Evolutionary conservation across 1,140 invertebrate genomes (phyloP), one percentile per base, ranked within the genome.

Genomic region (Drosophila lacteicornis): DNA sequence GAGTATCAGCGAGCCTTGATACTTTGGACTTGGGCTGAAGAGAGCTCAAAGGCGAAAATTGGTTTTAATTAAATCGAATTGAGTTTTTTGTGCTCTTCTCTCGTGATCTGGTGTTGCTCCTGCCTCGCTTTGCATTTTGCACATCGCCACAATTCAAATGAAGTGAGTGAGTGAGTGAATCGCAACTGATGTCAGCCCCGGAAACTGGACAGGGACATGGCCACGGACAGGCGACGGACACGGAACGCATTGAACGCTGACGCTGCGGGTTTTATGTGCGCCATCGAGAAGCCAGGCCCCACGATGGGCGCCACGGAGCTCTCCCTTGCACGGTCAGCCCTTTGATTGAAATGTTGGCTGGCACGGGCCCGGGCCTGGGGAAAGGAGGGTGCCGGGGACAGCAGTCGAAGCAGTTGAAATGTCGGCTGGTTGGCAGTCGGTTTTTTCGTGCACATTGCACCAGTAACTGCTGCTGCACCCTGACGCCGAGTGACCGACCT

Each of bases 41-140:
- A 69, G 55, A 75, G 65, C 68, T 79, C 66, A 81, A 78, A 91
- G 68, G 86, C 75, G 78, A 87, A 91, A 91, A 91, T 91, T 91
- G 83, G 80, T 91, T 91, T 91, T 91, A 91, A 91, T 91, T 91
- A 91, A 91, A 91, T 91, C 83, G 83, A 87, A 91, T 91, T 87
- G 80, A 77, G 69, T 77, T 86, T 87, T 82, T 83, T 86, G 30
- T 71, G 47, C 15, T 58, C 38, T 17, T 49, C 46, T 30, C 62
- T 36, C 40, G 47, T 15, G 43, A 42, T 30, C 62, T 36, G 33
- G 49, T 17, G 43, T 30, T 36, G 57, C 53, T 58, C 51, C 17
- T 19, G 9, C 58, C 53, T 43, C 47, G 53, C 53, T 60, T 25
- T 68, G 59, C 65, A 53, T 63, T 76, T 85, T 75, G 82, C 68